Evolutionary conservation across 2,797 vertebrate genomes (phyloP), one percentile per base, ranked within the genome.

Genomic region (Emys orbicularis): DNA sequence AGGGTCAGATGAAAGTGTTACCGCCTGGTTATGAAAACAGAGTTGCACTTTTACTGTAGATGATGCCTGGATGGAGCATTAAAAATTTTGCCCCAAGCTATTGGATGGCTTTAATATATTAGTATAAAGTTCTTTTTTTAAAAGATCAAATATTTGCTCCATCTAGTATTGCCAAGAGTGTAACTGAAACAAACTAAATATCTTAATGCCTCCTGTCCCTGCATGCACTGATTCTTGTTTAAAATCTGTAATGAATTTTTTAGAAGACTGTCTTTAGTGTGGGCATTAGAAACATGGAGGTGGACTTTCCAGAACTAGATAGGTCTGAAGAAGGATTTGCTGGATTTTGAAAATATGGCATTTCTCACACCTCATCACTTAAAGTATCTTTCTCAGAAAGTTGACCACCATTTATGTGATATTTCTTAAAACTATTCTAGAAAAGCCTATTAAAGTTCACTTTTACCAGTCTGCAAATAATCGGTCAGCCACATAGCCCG

Each of bases 331-430:
- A 92, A 94, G 76, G 94, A 83, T 79, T 85, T 92, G 81, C 57
- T 94, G 50, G 85, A 87, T 68, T 72, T 89, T 90, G 81, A 82
- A 92, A 90, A 65, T 61, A 31, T 83, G 53, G 52, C 0, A 0
- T 44, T 93, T 25, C 88, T 94, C 85, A 93, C 91, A 83, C 83
- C 92, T 96, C 79, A 88, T 94, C 85, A 47, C 81, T 94, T 93
- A 52, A 23, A 86, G 18, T 74, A 74, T 47, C 23, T 74, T 12
- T 74, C 41, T 44, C 23, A 74, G 41, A 44, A 74, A 74, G 23
- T 15, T 44, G 41, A 44, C 72, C 23, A 47, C 12, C 23, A 74
- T 44, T 74, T 74, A 41, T 23, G 41, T 44, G 72, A 74, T 44
- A 11, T 44, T 29, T 74, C 72, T 47, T 44, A 74, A 74, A 74